Evolutionary conservation across 2,888 invertebrate species (phyloP).

Genomic region (Tachystola acroxantha): DNA sequence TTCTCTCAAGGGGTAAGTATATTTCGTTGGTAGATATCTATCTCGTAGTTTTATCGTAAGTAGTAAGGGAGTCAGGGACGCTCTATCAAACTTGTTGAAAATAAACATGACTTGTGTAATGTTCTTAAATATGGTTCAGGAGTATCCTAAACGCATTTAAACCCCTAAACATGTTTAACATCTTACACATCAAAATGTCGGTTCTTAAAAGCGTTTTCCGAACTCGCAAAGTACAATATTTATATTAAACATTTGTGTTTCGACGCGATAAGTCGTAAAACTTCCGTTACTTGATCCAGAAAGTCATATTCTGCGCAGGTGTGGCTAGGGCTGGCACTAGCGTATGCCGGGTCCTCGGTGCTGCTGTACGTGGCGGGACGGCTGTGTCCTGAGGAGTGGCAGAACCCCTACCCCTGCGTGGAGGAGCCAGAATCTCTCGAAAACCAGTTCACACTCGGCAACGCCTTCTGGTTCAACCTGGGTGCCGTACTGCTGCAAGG

Average conservation of each 20-base stretch:
- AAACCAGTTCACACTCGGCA: constrained; percentile 90
- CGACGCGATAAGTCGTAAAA: too few relatives aligned
- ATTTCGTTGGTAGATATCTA: neutral
- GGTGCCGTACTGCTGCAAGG: constrained; percentile 92
- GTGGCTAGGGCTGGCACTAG: constrained; percentile 91
- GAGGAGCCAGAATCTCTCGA: constrained; percentile 89
- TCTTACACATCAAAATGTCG: too few relatives aligned
- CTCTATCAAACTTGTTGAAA: too few relatives aligned
- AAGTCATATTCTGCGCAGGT: constrained; percentile 73
- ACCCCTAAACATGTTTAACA: too few relatives aligned
- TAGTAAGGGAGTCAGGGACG: too few relatives aligned
- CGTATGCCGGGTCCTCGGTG: constrained; percentile 88
- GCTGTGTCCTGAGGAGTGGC: constrained; percentile 92
- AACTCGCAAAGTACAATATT: too few relatives aligned
- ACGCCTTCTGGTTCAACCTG: constrained; percentile 93
- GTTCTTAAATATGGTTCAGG: too few relatives aligned
- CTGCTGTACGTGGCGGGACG: constrained; percentile 89
- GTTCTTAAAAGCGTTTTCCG: too few relatives aligned
- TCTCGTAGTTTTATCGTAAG: neutral
- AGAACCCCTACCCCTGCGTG: constrained; percentile 91
- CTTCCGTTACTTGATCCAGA: neutral
- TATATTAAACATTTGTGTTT: too few relatives aligned
- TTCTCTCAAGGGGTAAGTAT: constrained; percentile 82
- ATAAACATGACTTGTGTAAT: too few relatives aligned
- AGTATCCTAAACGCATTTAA: too few relatives aligned